These are phyloP conservation scores for Peromyscus maniculatus DNA, from an alignment of 2,113 vertebrate genomes.

Conservation along the genomic window DNA sequence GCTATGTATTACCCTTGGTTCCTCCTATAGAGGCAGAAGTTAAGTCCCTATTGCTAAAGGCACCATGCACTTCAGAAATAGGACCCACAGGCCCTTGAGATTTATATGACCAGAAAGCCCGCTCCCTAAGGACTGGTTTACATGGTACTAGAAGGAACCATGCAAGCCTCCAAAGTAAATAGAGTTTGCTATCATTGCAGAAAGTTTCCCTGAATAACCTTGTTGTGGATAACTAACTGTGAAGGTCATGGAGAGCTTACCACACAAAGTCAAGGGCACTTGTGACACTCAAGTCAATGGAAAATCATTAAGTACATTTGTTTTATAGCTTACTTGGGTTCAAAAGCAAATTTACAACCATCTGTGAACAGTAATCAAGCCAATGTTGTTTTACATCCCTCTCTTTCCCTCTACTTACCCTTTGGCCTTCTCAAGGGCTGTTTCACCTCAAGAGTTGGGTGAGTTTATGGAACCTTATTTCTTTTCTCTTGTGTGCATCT, in stretches of 20 bases:
- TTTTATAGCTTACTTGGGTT: background rate
- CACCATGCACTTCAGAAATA: too few species aligned
- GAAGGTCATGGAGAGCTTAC: background rate
- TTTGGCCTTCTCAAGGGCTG: background rate
- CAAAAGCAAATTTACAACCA: background rate
- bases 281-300: background rate
- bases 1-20: background rate
- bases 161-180: background rate
- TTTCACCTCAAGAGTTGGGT: background rate
- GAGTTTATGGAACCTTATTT: background rate
- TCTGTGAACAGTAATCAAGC: background rate
- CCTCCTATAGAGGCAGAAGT: background rate
- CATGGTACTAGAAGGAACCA: background rate
- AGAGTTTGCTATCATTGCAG: background rate
- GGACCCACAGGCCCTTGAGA: too few species aligned
- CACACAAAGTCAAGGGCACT: background rate
- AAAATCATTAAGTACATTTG: background rate
- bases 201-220: background rate
- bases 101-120: background rate
- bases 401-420: too few species aligned
- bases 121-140: background rate
- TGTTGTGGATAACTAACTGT: background rate
- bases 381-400: background rate
- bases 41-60: background rate
- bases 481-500: background rate